Conservation (phyloP, 1,140 invertebrate genomes). For the Drosophila sechellia region DNA sequence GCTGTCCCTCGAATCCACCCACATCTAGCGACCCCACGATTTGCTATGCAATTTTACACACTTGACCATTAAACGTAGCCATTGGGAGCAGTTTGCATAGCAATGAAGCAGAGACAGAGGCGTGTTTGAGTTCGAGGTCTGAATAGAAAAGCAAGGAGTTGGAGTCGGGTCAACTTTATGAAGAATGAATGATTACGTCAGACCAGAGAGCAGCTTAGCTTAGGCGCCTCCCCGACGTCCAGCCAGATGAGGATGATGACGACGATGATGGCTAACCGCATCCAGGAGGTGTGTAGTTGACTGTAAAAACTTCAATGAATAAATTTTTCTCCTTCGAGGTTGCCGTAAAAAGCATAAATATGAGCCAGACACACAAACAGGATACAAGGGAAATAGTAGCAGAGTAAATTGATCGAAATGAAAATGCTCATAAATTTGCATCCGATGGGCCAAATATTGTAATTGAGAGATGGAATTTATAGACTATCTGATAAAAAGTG, state of each 20-base stretch:
- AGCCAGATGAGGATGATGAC: constrained; percentile 13
- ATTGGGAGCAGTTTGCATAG: constrained; percentile 82
- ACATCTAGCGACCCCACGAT: constrained; percentile 54
- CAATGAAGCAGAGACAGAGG: constrained; percentile 63
- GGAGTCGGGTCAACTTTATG: constrained; percentile 73
- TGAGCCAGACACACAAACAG: constrained; percentile 46
- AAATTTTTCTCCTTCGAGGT: constrained; percentile 67
- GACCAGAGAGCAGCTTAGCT: constrained; percentile 31
- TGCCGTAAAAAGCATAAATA: constrained; percentile 68
- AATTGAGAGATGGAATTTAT: constrained; percentile 63
- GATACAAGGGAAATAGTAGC: constrained; percentile 35
- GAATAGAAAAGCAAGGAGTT: constrained; percentile 53
- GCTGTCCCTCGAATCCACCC: not conserved
- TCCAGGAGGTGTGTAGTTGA: constrained; percentile 79
- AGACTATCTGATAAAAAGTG: constrained; percentile 32
- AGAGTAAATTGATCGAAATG: constrained; percentile 76
- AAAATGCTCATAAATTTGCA: constrained; percentile 76
- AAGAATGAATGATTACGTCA: constrained; percentile 80
- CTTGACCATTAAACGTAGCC: constrained; percentile 83
- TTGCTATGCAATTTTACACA: constrained; percentile 84
- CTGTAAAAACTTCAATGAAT: constrained; percentile 83
- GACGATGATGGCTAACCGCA: constrained; percentile 52
- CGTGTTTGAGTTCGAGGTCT: constrained; percentile 26
- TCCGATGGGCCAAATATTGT: constrained; percentile 61
- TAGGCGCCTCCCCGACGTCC: constrained; percentile 11